A percentile compares a stretch with the other conserved stretches of the same genome.
These are phyloP conservation scores for Perca schrenkii DNA, from an alignment of 2,113 vertebrate species.

Conservation along the genomic window DNA sequence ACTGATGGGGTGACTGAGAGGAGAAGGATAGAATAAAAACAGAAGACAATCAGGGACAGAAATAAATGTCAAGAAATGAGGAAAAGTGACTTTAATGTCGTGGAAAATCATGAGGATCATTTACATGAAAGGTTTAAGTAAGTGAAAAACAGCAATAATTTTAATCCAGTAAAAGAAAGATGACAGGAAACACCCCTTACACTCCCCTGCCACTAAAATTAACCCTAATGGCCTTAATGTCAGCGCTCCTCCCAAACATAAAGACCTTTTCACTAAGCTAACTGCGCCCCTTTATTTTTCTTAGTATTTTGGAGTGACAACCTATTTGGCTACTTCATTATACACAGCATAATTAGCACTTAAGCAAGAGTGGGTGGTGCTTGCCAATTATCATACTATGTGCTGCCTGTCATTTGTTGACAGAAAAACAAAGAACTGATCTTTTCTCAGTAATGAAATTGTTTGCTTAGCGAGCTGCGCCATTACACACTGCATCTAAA, in stretches of 20 bases:
- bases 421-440: conserved; percentile 42
- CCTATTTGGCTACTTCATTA: conserved; percentile 56
- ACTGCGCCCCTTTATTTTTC: conserved; percentile 39
- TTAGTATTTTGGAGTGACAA: conserved; percentile 48
- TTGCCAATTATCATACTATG: conserved; percentile 38
- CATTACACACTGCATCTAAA: conserved; percentile 33
- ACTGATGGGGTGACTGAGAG: conserved; percentile 13
- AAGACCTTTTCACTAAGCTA: conserved; percentile 26
- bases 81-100: background rate
- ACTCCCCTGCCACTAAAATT: background rate
- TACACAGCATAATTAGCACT: conserved; percentile 58
- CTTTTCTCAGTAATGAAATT: conserved; percentile 42
- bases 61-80: background rate
- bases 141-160: conserved; percentile 16
- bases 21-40: background rate
- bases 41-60: background rate
- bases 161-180: background rate
- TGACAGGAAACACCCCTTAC: background rate
- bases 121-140: background rate
- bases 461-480: conserved; percentile 42
- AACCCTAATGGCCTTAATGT: conserved; percentile 36
- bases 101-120: too few relatives aligned
- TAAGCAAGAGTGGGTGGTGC: conserved; percentile 53
- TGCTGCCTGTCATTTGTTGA: conserved; percentile 56
- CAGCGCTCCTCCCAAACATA: conserved; percentile 6